These are phyloP conservation scores for Steromphala cineraria DNA, from an alignment of 2,888 invertebrate species.

Conservation along the genomic window DNA sequence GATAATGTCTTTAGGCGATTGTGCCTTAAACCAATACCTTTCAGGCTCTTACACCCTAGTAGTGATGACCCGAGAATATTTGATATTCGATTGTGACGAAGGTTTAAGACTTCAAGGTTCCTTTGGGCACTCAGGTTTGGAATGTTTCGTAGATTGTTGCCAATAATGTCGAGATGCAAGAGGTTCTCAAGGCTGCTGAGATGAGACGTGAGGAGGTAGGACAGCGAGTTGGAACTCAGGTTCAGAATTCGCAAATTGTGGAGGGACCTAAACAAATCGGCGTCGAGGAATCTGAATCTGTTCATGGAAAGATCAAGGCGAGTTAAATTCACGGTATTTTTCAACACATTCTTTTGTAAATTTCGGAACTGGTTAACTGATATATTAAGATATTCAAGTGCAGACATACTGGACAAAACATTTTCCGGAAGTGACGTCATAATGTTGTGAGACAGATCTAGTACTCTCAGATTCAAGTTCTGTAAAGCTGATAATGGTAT, in stretches of 20 bases:
- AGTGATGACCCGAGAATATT: slow-evolving; percentile 12
- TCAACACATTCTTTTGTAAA: slow-evolving; percentile 19
- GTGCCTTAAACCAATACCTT: slow-evolving; percentile 27
- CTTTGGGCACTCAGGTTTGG: slow-evolving; percentile 20
- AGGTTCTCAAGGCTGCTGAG: slow-evolving; percentile 20
- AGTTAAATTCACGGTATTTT: neutral
- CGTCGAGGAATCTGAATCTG: slow-evolving; percentile 18
- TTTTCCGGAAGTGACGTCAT: slow-evolving; percentile 25
- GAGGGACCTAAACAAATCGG: slow-evolving; percentile 11
- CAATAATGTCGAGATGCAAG: slow-evolving; percentile 23
- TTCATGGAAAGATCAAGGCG: slow-evolving; percentile 31
- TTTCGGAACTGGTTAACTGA: slow-evolving; percentile 23
- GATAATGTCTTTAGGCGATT: slow-evolving; percentile 26
- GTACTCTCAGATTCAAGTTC: slow-evolving; percentile 15
- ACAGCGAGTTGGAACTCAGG: slow-evolving; percentile 22
- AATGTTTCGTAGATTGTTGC: slow-evolving; percentile 22
- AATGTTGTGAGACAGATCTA: slow-evolving; percentile 32
- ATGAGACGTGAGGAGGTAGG: neutral
- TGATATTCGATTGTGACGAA: slow-evolving; percentile 28
- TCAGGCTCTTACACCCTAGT: slow-evolving; percentile 18
- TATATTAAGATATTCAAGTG: slow-evolving; percentile 21
- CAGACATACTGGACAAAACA: slow-evolving; percentile 14
- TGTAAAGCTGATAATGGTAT: neutral
- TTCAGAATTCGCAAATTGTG: slow-evolving; percentile 16
- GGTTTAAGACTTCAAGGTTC: slow-evolving; percentile 24